These are phyloP conservation scores for Pristionchus pacificus DNA, from an alignment of 1,140 invertebrate species.

Conservation along the genomic window DNA sequence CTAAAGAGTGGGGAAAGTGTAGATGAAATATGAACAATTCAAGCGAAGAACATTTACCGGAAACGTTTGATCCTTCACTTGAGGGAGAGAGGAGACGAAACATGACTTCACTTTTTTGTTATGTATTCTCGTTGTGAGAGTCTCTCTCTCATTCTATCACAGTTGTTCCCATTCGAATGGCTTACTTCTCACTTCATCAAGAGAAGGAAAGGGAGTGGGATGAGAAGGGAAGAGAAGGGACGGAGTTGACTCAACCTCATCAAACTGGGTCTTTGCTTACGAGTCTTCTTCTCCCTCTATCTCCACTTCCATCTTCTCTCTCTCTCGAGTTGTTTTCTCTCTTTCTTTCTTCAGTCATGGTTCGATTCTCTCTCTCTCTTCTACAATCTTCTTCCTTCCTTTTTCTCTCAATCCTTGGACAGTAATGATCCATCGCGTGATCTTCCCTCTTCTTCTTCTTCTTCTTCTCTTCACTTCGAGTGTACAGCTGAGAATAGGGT, in stretches of 20 bases:
- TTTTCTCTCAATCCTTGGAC: background rate
- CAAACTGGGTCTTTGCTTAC: background rate
- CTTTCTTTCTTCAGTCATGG: background rate
- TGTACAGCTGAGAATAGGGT: background rate
- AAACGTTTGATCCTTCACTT: background rate
- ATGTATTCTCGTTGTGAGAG: background rate
- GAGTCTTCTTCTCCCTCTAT: background rate
- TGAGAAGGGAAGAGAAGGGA: no score
- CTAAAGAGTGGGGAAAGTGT: background rate
- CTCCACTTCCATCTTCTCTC: background rate
- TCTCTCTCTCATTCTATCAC: background rate
- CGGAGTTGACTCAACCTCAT: no score
- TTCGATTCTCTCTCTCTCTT: background rate
- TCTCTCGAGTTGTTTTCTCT: background rate
- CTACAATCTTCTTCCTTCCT: background rate
- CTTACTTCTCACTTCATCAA: background rate
- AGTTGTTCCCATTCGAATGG: background rate
- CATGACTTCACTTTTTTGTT: background rate
- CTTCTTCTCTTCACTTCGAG: background rate
- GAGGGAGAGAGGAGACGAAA: background rate
- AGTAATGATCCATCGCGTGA: background rate
- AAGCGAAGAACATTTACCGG: background rate
- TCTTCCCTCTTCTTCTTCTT: background rate
- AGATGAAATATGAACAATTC: constrained; percentile 3
- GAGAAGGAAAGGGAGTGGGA: no score